Conservation (phyloP, 2,888 invertebrate species). For the Pachymerium ferrugineum region DNA sequence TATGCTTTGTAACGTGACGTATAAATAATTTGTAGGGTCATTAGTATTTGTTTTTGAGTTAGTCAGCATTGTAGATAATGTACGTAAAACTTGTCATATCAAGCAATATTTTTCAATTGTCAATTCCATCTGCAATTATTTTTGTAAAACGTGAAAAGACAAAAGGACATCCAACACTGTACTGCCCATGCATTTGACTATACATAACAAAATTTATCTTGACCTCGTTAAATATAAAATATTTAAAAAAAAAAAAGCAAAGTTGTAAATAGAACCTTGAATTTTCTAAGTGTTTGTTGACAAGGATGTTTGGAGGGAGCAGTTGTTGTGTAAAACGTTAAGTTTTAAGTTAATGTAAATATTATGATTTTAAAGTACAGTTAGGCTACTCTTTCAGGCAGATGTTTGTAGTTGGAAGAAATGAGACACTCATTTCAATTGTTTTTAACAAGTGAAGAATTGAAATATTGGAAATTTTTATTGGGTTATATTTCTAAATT, state of each 20-base stretch:
- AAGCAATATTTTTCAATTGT: conserved; percentile 27
- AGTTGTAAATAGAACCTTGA: conserved; percentile 2
- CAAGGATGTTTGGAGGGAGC: neutral
- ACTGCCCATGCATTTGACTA: conserved; percentile 9
- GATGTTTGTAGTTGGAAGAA: conserved; percentile 9
- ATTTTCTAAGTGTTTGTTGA: neutral
- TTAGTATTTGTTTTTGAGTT: conserved; percentile 23
- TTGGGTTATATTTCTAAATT: too few relatives aligned
- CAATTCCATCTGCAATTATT: conserved; percentile 23
- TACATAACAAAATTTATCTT: neutral
- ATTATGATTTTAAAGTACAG: neutral
- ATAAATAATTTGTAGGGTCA: conserved; percentile 3
- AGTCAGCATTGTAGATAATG: conserved; percentile 22
- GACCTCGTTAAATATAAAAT: conserved; percentile 5
- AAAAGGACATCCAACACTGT: conserved; percentile 1
- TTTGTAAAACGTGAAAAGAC: conserved; percentile 15
- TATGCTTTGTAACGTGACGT: neutral
- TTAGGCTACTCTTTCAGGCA: conserved; percentile 9
- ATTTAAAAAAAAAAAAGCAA: neutral
- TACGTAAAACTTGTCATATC: conserved; percentile 16
- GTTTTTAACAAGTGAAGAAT: too few relatives aligned
- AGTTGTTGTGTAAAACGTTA: conserved; percentile 16
- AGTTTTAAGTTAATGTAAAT: conserved; percentile 12
- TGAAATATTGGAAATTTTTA: too few relatives aligned
- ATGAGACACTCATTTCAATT: neutral